phyloP scores from a whole-genome alignment of 2,888 invertebrate genomes.

The Cheilosia vulpina region DNA sequence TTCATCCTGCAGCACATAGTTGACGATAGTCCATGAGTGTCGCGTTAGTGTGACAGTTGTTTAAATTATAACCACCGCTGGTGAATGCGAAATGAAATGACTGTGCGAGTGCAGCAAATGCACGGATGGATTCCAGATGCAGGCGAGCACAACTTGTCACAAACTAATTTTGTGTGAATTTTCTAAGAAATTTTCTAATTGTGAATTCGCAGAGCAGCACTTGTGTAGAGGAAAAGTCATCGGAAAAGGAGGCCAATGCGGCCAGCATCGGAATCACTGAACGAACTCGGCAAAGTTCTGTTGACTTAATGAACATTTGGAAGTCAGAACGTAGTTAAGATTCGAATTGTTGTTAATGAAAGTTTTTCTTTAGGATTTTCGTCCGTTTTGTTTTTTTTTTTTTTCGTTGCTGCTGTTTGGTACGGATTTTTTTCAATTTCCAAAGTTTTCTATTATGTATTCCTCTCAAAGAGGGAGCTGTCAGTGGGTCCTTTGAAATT shows the following conservation, averaged over 20 bases:
- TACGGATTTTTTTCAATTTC: conserved; percentile 17
- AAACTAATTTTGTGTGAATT: conserved; percentile 69
- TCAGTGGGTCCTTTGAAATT: neutral
- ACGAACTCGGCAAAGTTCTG: conserved; percentile 61
- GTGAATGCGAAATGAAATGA: conserved; percentile 35
- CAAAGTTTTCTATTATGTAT: conserved; percentile 4
- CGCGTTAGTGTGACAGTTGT: conserved; percentile 23
- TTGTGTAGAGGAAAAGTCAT: conserved; percentile 41
- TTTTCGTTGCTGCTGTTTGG: neutral
- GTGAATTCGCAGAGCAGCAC: conserved; percentile 61
- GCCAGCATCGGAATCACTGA: conserved; percentile 46
- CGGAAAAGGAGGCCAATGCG: conserved; percentile 9
- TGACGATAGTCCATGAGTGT: neutral
- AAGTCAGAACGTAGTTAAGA: conserved; percentile 61
- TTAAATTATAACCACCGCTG: conserved; percentile 45
- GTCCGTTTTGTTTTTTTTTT: too few species aligned
- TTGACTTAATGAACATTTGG: conserved; percentile 72
- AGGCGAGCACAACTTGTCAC: conserved; percentile 55
- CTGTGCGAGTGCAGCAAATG: neutral
- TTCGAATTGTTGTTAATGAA: conserved; percentile 67
- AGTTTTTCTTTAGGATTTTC: conserved; percentile 18
- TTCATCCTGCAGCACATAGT: conserved; percentile 39
- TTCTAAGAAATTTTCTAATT: conserved; percentile 64
- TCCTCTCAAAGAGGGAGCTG: neutral
- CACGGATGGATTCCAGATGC: conserved; percentile 12